Percentiles rank a stretch among this genome's conserved stretches.
Evolutionary conservation across 2,888 invertebrate species (phyloP).

Genomic region (Gastracanthus pulcherrimus): DNA sequence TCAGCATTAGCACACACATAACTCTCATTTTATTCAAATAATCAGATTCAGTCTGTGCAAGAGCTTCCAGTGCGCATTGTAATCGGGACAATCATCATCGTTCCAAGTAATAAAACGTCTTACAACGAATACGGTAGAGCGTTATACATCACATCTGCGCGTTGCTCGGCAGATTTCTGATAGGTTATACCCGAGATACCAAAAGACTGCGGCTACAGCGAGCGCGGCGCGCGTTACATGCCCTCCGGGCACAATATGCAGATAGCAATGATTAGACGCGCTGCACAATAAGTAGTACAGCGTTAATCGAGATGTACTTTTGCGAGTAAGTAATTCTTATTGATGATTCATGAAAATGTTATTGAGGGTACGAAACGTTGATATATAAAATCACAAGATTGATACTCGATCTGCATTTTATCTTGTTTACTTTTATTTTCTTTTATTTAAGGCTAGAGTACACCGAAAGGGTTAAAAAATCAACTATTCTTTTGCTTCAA

Average conservation of each 20-base stretch:
- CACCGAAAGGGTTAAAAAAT: too few relatives aligned
- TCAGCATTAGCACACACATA: too few relatives aligned
- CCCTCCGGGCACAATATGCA: not conserved
- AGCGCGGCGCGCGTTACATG: not conserved
- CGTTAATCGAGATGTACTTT: not conserved
- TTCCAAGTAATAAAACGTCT: not conserved
- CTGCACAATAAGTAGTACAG: not conserved
- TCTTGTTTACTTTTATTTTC: too few relatives aligned
- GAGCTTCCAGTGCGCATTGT: not conserved
- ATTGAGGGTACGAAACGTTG: too few relatives aligned
- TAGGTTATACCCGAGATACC: not conserved
- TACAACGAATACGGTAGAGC: not conserved
- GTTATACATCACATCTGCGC: not conserved
- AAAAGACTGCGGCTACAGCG: not conserved
- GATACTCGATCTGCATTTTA: too few relatives aligned
- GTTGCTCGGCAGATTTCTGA: not conserved
- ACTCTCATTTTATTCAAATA: too few relatives aligned
- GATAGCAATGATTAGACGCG: not conserved
- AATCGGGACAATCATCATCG: not conserved
- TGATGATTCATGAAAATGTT: too few relatives aligned
- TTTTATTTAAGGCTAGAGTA: too few relatives aligned
- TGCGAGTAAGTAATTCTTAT: too few relatives aligned
- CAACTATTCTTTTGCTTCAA: too few relatives aligned
- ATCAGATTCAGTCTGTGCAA: not conserved
- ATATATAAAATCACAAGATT: too few relatives aligned